Base-by-base conservation (phyloP, 2,113 vertebrate genomes). In the Gadus chalcogrammus region DNA sequence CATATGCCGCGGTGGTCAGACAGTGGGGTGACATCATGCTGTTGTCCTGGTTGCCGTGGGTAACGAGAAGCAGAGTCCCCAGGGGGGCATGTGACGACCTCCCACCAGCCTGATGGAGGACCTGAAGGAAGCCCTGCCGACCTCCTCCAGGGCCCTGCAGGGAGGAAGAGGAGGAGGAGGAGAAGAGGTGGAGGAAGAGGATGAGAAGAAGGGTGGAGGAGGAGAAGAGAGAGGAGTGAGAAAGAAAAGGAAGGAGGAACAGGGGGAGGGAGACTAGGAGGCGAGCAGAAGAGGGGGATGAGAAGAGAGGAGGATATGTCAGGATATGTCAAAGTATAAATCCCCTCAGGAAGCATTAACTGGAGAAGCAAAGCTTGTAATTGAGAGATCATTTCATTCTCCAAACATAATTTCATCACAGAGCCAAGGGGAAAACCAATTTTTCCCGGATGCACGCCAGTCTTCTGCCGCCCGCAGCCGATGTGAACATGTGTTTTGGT, bases 1-100 rank as follows among this genome's bases (percentile, higher is more conserved):
- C 55, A 13, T 58, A 1, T 27, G 7, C 22, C 24, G 18, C 9
- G 59, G 12, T 61, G 76, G n/a, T 68, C 22, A 1, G 22, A 90
- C 79, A 90, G 82, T 90, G 88, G 72, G 87, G 87, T 17, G 67
- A 71, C 74, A 91, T 79, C 88, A 88, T 76, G 71, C 88, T 78
- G 38, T 86, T 90, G 72, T 63, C 77, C 0, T 92, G 90, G 38
- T 86, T 90, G 72, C 61, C 74, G 0, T 92, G 90, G 0, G 90
- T 85, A 0, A 67, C 7, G n/a, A 70, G 48, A 55, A 89, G 38
- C 69, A 87, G 87, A 2, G 86, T 76, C 71, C 89, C 75, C 4
- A 83, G 77, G 1, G 84, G 87, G 62, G 90, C 71, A 9, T 86
- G 80, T 1, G 89, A 72, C 73, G 91, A 81, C 80, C 85, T 90